Evolutionary conservation across 2,888 invertebrate species (phyloP), one percentile per base, ranked within the genome.

Genomic region (Drosophila rubida): DNA sequence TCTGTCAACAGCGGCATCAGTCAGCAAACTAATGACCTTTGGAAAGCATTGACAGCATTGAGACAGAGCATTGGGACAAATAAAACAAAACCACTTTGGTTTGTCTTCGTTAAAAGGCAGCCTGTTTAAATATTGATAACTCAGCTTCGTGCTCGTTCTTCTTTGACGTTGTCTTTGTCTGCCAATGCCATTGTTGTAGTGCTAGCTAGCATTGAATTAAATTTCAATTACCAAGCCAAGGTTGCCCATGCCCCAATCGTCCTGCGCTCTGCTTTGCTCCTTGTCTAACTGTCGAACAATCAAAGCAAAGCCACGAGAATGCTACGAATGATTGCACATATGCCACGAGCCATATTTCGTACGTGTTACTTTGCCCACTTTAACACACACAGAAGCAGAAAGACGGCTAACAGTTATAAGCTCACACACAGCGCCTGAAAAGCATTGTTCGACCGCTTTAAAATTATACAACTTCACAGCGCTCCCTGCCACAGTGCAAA

Each of bases 331-430:
- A 86, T 73, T 83, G 68, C 77, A 77, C 78, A 72, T 69, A 72
- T 80, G 80, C 84, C 80, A 69, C 46, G 23, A 67, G 81, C 65
- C 63, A 80, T 64, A 69, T 75, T 71, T 69, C 39, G 87, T 75
- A 87, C 85, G 82, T 82, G 87, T 78, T 75, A 71, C 75, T 69
- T 87, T 61, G 58, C 73, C 81, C 82, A 82, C 85, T 84, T 70
- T 65, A 50, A 48, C 41, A 37, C 25, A 25, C 51, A 25, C 19
- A 30, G 11, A 37, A 13, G 55, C 22, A 44, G 42, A 44, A n/a
- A 44, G n/a, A n/a, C n/a, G n/a, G n/a, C n/a, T n/a, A n/a, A 50
- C 60, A 46, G 66, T 53, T 41, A 27, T 41, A 51, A 27, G 41
- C 55, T 14, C 25, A 32, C 46, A 16, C 30, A 13, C 30, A 35